Evolutionary conservation across 1,140 invertebrate genomes (phyloP).

Genomic region (Lepidurus couesii): DNA sequence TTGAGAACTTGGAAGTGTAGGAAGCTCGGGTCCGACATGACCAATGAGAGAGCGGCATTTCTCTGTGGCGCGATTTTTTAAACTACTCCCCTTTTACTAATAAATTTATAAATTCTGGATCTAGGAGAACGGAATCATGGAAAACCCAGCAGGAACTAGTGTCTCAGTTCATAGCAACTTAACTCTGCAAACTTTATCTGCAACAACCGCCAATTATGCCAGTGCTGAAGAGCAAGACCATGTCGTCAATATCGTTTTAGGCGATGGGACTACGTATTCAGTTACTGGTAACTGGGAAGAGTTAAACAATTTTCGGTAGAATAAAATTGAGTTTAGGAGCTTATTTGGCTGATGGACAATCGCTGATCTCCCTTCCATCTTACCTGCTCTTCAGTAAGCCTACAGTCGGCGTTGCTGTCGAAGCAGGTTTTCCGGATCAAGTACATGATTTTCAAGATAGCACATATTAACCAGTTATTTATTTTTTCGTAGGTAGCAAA

Average conservation of each 20-base stretch:
- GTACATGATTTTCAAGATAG: background rate
- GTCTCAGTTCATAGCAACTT: background rate
- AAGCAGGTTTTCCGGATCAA: slow-evolving; percentile 1
- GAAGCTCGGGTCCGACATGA: background rate
- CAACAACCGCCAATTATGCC: background rate
- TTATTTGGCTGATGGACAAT: background rate
- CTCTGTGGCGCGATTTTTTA: background rate
- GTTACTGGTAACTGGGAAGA: background rate
- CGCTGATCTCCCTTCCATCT: background rate
- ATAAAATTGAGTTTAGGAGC: background rate
- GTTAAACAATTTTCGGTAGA: background rate
- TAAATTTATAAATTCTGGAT: background rate
- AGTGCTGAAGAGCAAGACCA: background rate
- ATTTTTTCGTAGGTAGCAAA: background rate
- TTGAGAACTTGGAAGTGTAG: background rate
- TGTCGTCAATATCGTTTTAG: background rate
- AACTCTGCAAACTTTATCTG: background rate
- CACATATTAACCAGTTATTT: background rate
- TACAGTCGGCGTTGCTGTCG: background rate
- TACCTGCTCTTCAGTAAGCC: background rate
- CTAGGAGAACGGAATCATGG: background rate
- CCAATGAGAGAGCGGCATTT: background rate
- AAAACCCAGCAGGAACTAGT: background rate
- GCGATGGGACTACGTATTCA: background rate
- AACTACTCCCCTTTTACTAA: background rate